Evolutionary conservation across 2,888 invertebrate genomes (phyloP), one percentile per base, ranked within the genome.

Genomic region (Steinernema hermaphroditum): DNA sequence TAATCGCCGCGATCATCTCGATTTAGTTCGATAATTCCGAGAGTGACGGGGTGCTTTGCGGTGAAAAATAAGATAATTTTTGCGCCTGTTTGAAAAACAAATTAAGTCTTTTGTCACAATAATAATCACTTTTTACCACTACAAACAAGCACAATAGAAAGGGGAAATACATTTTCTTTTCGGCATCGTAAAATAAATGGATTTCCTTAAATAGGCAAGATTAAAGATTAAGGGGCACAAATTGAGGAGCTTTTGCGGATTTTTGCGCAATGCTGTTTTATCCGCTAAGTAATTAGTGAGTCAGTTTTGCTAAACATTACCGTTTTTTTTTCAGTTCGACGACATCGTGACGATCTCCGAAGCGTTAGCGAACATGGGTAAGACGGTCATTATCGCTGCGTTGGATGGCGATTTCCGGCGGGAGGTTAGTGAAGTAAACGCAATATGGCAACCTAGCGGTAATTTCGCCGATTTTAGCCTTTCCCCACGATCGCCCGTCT

Each of bases 361-460:
- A 80, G 81, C 86, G 68, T 87, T 90, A 87, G 90, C 90, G 0
- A 88, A 90, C 77, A 76, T 75, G 54, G 90, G 90, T 0, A 90
- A 90, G 86, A 88, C 88, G n/a, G 89, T 91, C 0, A 89, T 90
- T 46, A 89, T 91, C 1, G 90, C 90, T 46, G 90, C 90, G 0
- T 83, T 91, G 46, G 90, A 90, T 85, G 90, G 89, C 16, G 90
- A 90, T 2, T 91, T 88, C 82, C 89, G 89, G 80, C 87, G 90
- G 82, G 83, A 87, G 87, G 88, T 85, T 12, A 22, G 49, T 54
- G 27, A n/a, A 8, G 50, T 24, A 4, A n/a, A n/a, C n/a, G n/a
- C n/a, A 54, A 54, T 54, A 54, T 24, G 41, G 19, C 19, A 19
- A 37, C 37, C 37, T 32, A 9, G 14, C 68, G 22, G 27, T 46